Evolutionary conservation across 1,140 invertebrate genomes (phyloP).

Genomic region (Oreohelix idahoensis): DNA sequence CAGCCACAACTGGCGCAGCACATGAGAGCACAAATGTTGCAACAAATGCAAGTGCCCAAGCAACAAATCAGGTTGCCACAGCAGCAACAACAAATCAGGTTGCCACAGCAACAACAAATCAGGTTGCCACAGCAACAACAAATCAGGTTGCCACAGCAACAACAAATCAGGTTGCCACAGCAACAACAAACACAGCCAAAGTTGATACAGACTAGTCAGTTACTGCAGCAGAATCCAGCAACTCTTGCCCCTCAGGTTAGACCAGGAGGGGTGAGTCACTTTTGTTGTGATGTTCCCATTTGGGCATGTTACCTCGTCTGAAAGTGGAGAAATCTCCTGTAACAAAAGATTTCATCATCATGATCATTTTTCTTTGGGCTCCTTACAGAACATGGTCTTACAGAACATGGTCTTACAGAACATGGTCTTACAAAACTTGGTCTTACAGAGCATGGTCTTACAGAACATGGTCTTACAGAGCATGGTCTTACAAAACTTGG

Average conservation of each 20-base stretch:
- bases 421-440: too few species aligned
- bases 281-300: background rate
- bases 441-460: too few species aligned
- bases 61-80: conserved; percentile 33
- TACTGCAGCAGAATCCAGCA: background rate
- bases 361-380: too few species aligned
- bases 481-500: too few species aligned
- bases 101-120: conserved; percentile 1
- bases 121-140: conserved; percentile 17
- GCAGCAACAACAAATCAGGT: background rate
- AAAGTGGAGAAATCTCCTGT: too few species aligned
- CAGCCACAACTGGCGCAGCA: background rate
- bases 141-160: conserved; percentile 25
- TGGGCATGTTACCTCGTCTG: too few species aligned
- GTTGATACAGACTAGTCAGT: background rate
- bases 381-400: too few species aligned
- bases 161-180: conserved; percentile 30
- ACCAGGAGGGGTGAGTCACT: background rate
- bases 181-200: background rate
- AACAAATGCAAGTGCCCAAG: conserved; percentile 20
- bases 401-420: too few species aligned
- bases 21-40: background rate
- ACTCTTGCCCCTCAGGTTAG: background rate
- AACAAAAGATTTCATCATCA: too few species aligned
- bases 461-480: too few species aligned